These are phyloP conservation scores for Sebastes ruberrimus DNA, from an alignment of 2,797 vertebrate species.

Conservation along the genomic window DNA sequence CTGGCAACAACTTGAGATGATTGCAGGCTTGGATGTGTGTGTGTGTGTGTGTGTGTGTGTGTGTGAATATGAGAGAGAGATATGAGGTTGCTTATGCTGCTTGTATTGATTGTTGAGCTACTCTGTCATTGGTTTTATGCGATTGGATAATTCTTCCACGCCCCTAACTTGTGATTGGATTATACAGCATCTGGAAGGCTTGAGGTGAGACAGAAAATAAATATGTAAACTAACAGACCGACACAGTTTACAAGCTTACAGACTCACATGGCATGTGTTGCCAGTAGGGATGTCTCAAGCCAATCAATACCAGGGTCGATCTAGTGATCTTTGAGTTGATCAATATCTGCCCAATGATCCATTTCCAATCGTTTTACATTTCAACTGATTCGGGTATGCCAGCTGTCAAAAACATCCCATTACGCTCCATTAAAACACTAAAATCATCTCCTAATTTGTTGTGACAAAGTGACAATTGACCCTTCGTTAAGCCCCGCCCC, in stretches of 20 bases:
- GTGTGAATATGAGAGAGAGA: neutral
- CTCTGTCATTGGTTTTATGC: neutral
- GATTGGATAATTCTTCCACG: slow-evolving; percentile 17
- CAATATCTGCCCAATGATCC: neutral
- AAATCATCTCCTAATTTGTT: neutral
- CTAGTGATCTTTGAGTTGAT: neutral
- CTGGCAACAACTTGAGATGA: slow-evolving; percentile 17
- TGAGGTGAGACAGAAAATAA: neutral
- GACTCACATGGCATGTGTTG: neutral
- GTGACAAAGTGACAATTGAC: neutral
- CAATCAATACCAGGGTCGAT: neutral
- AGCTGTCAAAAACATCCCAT: neutral
- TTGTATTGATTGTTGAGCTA: slow-evolving; percentile 14
- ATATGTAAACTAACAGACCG: neutral
- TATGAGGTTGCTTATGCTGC: neutral
- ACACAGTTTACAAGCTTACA: neutral
- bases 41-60: neutral
- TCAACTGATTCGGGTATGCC: neutral
- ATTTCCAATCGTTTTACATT: neutral
- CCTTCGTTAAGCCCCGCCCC: too few relatives aligned
- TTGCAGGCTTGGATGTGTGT: neutral
- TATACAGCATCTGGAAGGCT: neutral
- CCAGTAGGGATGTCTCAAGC: neutral
- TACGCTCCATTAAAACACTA: neutral
- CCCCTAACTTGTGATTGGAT: slow-evolving; percentile 23